These are phyloP conservation scores for Hylaea fasciaria DNA, from an alignment of 2,888 invertebrate genomes.

Conservation along the genomic window DNA sequence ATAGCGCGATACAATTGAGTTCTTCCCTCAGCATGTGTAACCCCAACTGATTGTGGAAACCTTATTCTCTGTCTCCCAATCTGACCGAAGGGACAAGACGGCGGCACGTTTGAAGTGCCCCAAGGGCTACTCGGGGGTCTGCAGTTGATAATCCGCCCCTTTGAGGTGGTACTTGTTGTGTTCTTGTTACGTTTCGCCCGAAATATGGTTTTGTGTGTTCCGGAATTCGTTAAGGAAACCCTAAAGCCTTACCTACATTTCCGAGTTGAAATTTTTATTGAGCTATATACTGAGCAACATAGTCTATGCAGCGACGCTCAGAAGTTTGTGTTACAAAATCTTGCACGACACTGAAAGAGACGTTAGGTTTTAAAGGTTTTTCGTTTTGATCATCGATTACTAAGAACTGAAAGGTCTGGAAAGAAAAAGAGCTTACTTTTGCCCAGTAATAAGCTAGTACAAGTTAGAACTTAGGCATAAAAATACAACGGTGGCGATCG, in stretches of 20 bases:
- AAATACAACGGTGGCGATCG: too few species aligned
- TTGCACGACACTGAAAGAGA: too few species aligned
- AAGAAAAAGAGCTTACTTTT: too few species aligned
- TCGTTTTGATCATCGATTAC: too few species aligned
- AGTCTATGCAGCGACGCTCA: too few species aligned
- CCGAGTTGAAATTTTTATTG: background rate
- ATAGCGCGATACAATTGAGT: background rate
- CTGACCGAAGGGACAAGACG: conserved; percentile 20
- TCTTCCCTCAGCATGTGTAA: background rate
- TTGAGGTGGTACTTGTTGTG: conserved; percentile 33
- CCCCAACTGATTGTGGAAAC: background rate
- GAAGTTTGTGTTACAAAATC: too few species aligned
- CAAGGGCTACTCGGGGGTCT: conserved; percentile 35
- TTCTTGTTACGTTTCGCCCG: conserved; percentile 23
- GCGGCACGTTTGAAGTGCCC: conserved; percentile 33
- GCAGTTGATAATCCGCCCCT: conserved; percentile 39
- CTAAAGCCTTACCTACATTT: conserved; percentile 1
- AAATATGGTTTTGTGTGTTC: conserved; percentile 23
- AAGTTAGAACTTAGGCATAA: too few species aligned
- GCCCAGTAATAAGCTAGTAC: too few species aligned
- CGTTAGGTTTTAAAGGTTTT: too few species aligned
- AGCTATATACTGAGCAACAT: too few species aligned
- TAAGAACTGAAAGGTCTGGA: too few species aligned
- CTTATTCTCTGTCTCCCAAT: background rate
- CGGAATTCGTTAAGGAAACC: conserved; percentile 1